Evolutionary conservation across 2,113 vertebrate genomes (phyloP), one percentile per base, ranked within the genome.

Genomic region (Orthonyx spaldingii): DNA sequence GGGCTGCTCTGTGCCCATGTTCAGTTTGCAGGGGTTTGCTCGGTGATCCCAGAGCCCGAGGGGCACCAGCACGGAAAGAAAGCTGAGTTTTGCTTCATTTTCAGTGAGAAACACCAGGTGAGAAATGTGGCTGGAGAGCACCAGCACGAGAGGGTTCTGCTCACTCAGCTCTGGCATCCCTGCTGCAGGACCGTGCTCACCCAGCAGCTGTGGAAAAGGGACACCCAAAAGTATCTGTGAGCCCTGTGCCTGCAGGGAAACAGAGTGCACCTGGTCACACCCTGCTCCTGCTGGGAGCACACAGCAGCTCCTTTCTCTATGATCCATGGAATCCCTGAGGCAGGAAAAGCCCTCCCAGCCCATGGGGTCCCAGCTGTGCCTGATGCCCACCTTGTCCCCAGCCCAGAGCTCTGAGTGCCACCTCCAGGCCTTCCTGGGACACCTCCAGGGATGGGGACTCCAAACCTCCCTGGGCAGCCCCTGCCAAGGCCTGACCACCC

Each of bases 121-220:
- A 6, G n/a, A 11, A 47, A 35, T 7, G 4, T 1, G 3, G 10
- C 66, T 26, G 49, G 49, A 39, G 37, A 3, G 26, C 26, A 32
- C 12, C 22, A 39, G 10, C 6, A 5, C 0, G 3, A 30, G 0
- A 0, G 11, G 28, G 5, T 49, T 57, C 28, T n/a, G 1, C 3
- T 1, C 26, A 11, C 32, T 15, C 35, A 27, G 44, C 32, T 30
- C 1, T 5, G 30, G 30, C 1, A 0, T 27, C 23, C 27, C 17
- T 47, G 56, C 69, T 87, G 50, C 63, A 63, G 69, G 22, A 53
- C 37, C 21, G 20, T 1, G 13, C 27, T 66, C 35, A 33, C 15
- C 28, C 8, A 2, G 3, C 2, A 46, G 44, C 39, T 32, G 20
- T 10, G 52, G 68, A 12, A 4, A 21, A 27, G 42, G 2, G 7